Evolutionary conservation across 2,797 vertebrate species (phyloP).

Genomic region (Streptopelia turtur): DNA sequence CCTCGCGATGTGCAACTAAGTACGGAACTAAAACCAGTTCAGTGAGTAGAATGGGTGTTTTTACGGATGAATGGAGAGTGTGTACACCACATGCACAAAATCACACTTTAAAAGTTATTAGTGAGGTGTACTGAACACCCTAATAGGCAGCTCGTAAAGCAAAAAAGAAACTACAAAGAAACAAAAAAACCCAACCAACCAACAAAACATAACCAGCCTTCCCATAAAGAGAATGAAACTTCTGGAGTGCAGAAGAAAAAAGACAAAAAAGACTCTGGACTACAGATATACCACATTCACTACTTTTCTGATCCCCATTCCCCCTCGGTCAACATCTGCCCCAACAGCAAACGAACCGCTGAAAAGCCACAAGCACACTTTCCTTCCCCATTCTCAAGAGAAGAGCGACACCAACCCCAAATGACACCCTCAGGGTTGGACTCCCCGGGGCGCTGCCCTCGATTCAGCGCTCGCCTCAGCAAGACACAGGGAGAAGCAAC

Average conservation of each 20-base stretch:
- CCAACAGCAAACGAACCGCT: not conserved
- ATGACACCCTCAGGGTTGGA: not conserved
- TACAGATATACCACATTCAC: not conserved
- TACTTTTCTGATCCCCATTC: not conserved
- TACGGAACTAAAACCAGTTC: not conserved
- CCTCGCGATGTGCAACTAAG: accelerated
- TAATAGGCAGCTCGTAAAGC: not conserved
- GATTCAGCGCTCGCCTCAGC: not conserved
- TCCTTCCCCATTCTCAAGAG: not conserved
- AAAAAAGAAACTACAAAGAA: too few species aligned
- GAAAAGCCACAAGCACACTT: not conserved
- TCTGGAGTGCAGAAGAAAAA: not conserved
- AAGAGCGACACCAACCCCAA: not conserved
- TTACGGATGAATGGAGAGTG: accelerated
- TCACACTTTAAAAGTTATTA: not conserved
- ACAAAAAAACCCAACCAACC: not conserved
- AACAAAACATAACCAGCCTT: not conserved
- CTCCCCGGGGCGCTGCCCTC: not conserved
- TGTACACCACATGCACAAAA: not conserved
- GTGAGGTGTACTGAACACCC: not conserved
- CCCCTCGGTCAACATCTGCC: not conserved
- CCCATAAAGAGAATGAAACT: not conserved
- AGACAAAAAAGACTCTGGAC: not conserved
- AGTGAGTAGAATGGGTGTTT: not conserved
- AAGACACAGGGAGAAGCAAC: not conserved